Base-by-base conservation (phyloP, 2,113 vertebrate species). In the Malurus alboscapulatus region DNA sequence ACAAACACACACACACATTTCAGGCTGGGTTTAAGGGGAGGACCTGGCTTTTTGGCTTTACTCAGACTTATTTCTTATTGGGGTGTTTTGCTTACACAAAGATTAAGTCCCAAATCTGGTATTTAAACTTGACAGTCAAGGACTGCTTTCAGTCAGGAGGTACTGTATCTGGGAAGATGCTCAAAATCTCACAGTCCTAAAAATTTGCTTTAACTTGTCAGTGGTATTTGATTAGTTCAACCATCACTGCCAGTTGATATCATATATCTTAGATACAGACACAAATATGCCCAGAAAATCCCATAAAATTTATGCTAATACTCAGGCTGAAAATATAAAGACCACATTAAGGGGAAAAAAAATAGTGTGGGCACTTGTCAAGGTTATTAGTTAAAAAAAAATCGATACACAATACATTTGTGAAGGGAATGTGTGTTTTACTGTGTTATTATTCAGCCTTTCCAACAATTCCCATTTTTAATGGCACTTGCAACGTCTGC, bases 151-250 rank as follows among this genome's bases (percentile, higher is more conserved):
- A 96, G 92, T 96, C 94, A 92, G 80, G 80, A 93, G 90, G 92
- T 66, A 91, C 63, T 88, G 92, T 88, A 94, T 92, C 92, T 96
- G 92, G 93, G 92, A 96, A 96, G 96, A 95, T 90, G 90, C 91
- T 95, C 72, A 96, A 94, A 94, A 94, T 95, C 89, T 95, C 91
- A 95, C 75, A 96, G 93, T 94, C 93, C 91, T 95, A 94, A 94
- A 94, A 90, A 87, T 96, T 95, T 83, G 88, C 94, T 91, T 94
- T 91, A 90, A 90, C 95, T 93, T 96, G 95, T 90, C 88, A 93
- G 86, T 90, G 80, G 34, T 61, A 94, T 95, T 96, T 97, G 77
- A 95, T 96, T 95, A 87, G 87, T 83, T 87, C 76, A 91, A 92
- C 63, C 85, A 77, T 77, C 96, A 95, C 88, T 95, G 94, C 63